phyloP scores from a whole-genome alignment of 2,888 invertebrate genomes.

The Diarsia brunnea region DNA sequence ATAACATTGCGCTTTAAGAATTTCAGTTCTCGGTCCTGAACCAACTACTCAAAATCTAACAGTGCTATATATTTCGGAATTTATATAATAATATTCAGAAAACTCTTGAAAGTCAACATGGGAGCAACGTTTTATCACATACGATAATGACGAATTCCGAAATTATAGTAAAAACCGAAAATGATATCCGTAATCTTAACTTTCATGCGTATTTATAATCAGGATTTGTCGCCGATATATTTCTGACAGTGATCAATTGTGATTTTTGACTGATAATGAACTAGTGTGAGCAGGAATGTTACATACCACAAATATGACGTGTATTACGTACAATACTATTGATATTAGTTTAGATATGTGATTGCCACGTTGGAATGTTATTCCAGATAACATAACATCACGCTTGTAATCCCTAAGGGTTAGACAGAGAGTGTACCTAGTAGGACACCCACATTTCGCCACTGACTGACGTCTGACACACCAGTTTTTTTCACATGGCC shows the following conservation, averaged over 20 bases:
- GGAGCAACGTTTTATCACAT: not conserved
- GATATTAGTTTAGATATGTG: not conserved
- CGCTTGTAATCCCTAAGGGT: no score
- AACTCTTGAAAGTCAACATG: not conserved
- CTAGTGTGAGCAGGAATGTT: not conserved
- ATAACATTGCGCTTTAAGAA: not conserved
- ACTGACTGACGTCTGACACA: no score
- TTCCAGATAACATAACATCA: not conserved
- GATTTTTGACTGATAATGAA: not conserved
- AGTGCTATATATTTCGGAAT: not conserved
- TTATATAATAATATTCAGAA: not conserved
- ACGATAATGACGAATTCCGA: not conserved
- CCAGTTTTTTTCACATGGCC: no score
- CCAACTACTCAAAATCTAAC: not conserved
- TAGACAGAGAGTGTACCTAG: no score
- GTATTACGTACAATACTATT: not conserved
- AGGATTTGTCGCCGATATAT: not conserved
- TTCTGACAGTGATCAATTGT: conserved; percentile 13
- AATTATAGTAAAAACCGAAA: not conserved
- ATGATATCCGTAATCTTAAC: not conserved
- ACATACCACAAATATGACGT: not conserved
- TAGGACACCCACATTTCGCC: no score
- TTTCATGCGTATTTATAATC: not conserved
- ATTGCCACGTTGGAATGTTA: not conserved
- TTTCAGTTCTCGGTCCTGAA: not conserved